Conservation (phyloP, 2,797 vertebrate genomes). For the Gallinago stenura region DNA sequence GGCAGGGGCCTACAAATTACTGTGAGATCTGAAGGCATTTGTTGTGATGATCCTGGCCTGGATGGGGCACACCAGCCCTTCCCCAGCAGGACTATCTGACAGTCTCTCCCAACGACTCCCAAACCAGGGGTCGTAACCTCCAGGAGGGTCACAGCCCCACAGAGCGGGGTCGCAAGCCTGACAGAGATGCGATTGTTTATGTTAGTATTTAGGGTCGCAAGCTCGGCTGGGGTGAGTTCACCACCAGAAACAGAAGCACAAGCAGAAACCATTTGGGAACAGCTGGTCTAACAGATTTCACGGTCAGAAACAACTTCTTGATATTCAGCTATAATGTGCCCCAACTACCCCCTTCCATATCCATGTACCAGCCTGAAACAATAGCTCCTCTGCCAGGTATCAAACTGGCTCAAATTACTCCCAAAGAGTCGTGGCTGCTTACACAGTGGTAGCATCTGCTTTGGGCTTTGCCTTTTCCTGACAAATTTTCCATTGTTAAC, state of each 20-base stretch:
- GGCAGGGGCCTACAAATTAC: conserved; percentile 59
- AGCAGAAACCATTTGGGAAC: conserved; percentile 56
- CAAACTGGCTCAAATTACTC: background rate
- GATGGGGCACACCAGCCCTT: background rate
- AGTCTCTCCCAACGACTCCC: background rate
- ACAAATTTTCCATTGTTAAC: background rate
- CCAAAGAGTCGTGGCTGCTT: background rate
- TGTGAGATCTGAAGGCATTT: conserved; percentile 68
- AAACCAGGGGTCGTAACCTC: conserved; percentile 38
- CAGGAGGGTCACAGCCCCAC: conserved; percentile 41
- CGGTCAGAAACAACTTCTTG: background rate
- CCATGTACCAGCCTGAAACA: conserved; percentile 21
- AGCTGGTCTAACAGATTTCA: conserved; percentile 67
- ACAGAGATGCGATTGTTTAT: conserved; percentile 61
- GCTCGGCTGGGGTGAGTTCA: conserved; percentile 39
- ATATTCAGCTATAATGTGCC: background rate
- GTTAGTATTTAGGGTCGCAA: conserved; percentile 15
- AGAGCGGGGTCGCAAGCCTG: conserved; percentile 20
- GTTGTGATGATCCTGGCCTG: conserved; percentile 38
- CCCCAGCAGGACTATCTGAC: conserved; percentile 15
- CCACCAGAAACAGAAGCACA: conserved; percentile 36
- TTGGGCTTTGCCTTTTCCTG: background rate
- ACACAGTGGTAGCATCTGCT: background rate
- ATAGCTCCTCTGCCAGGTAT: conserved; percentile 35
- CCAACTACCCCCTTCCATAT: background rate